Percentiles rank a stretch among this genome's conserved stretches.
Evolutionary conservation across 2,113 vertebrate genomes (phyloP).

Genomic region (Apteryx mantelli): DNA sequence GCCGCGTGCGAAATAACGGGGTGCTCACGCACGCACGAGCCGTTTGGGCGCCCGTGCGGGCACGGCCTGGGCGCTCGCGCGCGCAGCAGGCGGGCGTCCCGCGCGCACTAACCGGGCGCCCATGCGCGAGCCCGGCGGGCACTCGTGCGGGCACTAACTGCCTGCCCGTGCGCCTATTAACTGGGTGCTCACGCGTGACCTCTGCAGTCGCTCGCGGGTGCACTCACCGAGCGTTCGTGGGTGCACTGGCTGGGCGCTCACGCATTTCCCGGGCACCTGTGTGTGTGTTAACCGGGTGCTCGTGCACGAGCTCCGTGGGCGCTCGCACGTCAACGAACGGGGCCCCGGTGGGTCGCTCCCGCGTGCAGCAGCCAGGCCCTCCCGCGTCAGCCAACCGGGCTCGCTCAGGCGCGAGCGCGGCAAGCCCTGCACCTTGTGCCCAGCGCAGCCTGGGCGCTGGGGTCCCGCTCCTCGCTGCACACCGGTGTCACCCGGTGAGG

Average conservation of each 20-base stretch:
- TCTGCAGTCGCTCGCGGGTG: accelerated
- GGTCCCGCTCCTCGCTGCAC: too few species aligned
- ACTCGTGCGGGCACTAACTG: accelerated
- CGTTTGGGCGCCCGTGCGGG: not conserved
- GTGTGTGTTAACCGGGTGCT: not conserved
- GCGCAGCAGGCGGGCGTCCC: not conserved
- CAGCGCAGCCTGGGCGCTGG: too few species aligned
- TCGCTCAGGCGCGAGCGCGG: too few species aligned
- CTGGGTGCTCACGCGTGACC: accelerated
- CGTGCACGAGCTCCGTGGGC: not conserved
- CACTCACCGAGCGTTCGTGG: accelerated
- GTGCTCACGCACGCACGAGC: not conserved
- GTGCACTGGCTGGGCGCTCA: not conserved
- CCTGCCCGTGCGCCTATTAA: not conserved
- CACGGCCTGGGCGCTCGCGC: not conserved
- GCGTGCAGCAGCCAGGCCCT: not conserved
- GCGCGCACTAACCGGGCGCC: not conserved
- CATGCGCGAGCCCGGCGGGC: not conserved
- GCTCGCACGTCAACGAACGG: not conserved
- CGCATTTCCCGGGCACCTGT: not conserved
- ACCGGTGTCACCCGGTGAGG: too few species aligned
- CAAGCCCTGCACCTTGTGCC: too few species aligned
- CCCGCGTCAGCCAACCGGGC: too few species aligned
- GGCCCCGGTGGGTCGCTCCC: not conserved
- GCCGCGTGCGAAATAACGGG: not conserved